Evolutionary conservation across 2,888 invertebrate species (phyloP), one percentile per base, ranked within the genome.

Genomic region (Hyposoter dolosus): DNA sequence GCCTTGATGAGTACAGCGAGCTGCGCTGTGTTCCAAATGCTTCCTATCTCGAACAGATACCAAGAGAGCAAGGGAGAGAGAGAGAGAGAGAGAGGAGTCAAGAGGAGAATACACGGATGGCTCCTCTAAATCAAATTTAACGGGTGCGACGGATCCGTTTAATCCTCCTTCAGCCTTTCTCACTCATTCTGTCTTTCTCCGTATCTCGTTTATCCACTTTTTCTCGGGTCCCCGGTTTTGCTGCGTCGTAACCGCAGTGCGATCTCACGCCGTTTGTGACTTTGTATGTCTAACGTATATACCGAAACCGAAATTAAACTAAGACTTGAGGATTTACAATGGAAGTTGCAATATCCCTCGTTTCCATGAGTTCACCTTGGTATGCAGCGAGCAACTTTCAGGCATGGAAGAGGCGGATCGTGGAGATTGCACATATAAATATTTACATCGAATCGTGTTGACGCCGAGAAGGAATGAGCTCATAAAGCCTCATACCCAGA

Each of bases 81-180:
- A 63, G 78, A 71, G 74, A 32, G 43, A 69, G 47, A 47, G 28
- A 76, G 45, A 45, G 76, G 63, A 74, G 81, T 45, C 40, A 63
- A 53, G 23, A 75, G 40, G 56, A 56, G 17, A 53, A 65, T 76
- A 74, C 68, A 74, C 45, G 40, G 74, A 83, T 83, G 81, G 66
- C 65, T 81, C 65, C 75, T 75, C 78, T 87, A 86, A 86, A 87
- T 87, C 86, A 86, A 87, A 87, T 87, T 86, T 82, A 86, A 87
- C 86, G 86, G 86, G 63, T 78, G 75, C 83, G 71, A 87, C 74
- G 74, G 80, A 68, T 53, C 82, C 65, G 74, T 69, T 53, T 87
- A 85, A 87, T 83, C 87, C 83, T 83, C 83, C 74, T 68, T 28
- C 87, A 77, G 72, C 32, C 71, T 72, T 35, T 69, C 78, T 74